A percentile compares a stretch with the other conserved stretches of the same genome.
phyloP scores from a whole-genome alignment of 2,797 vertebrate species.

The Phylloscopus collybita region DNA sequence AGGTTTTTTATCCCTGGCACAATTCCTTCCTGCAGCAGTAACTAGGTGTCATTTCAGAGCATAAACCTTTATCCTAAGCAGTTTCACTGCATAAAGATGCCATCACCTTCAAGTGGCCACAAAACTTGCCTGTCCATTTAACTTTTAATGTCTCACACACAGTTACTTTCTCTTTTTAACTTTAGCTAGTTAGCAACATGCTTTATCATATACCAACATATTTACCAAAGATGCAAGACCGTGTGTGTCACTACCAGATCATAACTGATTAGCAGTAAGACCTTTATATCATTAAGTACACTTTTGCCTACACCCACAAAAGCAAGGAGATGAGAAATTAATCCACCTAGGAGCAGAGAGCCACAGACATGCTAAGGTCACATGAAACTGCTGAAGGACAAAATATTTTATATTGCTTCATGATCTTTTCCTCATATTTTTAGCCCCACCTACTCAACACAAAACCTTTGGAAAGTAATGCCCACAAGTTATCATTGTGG shows the following conservation, averaged over 20 bases:
- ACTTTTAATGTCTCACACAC: not conserved
- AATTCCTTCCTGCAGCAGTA: not conserved
- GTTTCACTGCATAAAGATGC: not conserved
- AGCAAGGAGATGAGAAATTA: not conserved
- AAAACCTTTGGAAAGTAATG: not conserved
- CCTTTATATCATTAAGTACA: not conserved
- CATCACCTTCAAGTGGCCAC: not conserved
- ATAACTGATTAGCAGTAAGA: not conserved
- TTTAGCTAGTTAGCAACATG: not conserved
- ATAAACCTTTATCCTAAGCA: not conserved
- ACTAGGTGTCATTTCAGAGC: not conserved
- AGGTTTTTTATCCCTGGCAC: not conserved
- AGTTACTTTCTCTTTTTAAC: not conserved
- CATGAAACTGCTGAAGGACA: not conserved
- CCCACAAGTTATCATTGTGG: not conserved
- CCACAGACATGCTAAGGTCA: not conserved
- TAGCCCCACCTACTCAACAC: not conserved
- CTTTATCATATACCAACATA: not conserved
- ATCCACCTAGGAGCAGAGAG: not conserved
- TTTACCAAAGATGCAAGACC: not conserved
- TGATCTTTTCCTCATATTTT: not conserved
- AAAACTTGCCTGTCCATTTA: not conserved
- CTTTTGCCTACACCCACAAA: not conserved
- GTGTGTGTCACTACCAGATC: not conserved
- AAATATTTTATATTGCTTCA: not conserved